These are phyloP conservation scores for Tanypteryx hageni DNA, from an alignment of 2,888 invertebrate genomes.

Conservation along the genomic window DNA sequence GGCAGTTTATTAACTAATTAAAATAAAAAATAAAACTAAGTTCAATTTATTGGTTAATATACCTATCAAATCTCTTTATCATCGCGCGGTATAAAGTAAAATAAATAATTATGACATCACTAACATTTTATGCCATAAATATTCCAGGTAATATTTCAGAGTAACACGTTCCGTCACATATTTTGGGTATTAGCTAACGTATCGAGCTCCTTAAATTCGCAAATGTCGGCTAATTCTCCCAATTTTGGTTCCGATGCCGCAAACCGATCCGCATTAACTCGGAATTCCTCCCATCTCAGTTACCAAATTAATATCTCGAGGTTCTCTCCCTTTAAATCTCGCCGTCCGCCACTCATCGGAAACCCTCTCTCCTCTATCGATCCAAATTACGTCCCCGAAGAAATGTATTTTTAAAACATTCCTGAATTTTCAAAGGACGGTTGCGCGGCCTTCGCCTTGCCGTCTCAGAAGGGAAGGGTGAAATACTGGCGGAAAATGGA, in stretches of 20 bases:
- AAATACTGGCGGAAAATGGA: background rate
- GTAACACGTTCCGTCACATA: background rate
- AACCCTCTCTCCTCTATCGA: background rate
- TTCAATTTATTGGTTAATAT: no score
- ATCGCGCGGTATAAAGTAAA: no score
- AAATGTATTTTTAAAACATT: background rate
- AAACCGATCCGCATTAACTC: background rate
- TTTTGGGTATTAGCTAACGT: background rate
- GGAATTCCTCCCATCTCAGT: background rate
- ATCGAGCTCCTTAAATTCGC: background rate
- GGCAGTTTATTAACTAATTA: no score
- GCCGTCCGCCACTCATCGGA: background rate
- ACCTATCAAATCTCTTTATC: no score
- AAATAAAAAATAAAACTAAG: no score
- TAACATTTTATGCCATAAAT: no score
- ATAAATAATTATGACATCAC: no score
- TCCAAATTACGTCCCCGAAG: background rate
- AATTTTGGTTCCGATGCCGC: background rate
- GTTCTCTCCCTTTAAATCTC: background rate
- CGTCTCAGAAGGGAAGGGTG: background rate
- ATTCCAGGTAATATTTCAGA: background rate
- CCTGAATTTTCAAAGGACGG: background rate
- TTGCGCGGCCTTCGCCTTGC: background rate
- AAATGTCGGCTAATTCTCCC: background rate
- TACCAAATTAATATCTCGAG: conserved; percentile 2